Evolutionary conservation across 2,888 invertebrate genomes (phyloP).

Genomic region (Leucoptera coffeella): DNA sequence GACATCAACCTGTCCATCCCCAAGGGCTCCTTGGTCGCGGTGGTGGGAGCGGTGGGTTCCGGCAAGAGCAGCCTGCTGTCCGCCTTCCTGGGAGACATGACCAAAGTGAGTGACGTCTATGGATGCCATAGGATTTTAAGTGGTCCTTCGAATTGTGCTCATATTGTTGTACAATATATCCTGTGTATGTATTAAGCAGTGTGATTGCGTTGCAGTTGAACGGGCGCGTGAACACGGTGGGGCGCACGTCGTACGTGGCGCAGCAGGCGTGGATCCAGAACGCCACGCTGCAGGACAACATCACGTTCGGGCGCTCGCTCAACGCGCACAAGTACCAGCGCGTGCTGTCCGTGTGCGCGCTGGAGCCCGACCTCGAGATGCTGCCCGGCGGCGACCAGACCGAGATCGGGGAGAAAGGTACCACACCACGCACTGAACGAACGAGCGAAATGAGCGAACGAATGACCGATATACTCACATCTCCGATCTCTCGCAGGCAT

Average conservation of each 20-base stretch:
- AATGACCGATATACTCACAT: too few relatives aligned
- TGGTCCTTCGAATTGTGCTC: too few relatives aligned
- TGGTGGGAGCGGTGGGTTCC: slow-evolving; percentile 84
- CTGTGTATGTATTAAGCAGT: too few relatives aligned
- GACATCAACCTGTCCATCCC: slow-evolving; percentile 70
- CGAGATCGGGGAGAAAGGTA: slow-evolving; percentile 96
- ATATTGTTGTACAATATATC: too few relatives aligned
- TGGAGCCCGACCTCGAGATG: slow-evolving; percentile 87
- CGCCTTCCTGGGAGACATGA: slow-evolving; percentile 88
- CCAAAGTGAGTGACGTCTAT: slow-evolving; percentile 60
- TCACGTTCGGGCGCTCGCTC: slow-evolving; percentile 76
- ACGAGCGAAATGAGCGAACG: too few relatives aligned
- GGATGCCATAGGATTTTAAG: too few relatives aligned
- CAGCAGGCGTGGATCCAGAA: slow-evolving; percentile 99
- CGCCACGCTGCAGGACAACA: slow-evolving; percentile 86
- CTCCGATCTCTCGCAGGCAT: slow-evolving; percentile 55
- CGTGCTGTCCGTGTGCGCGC: slow-evolving; percentile 85
- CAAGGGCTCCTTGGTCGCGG: slow-evolving; percentile 66
- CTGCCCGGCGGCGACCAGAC: slow-evolving; percentile 94
- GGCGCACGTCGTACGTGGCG: slow-evolving; percentile 74
- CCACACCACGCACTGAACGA: too few relatives aligned
- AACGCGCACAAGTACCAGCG: slow-evolving; percentile 68
- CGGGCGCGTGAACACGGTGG: slow-evolving; percentile 69
- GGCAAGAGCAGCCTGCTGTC: slow-evolving; percentile 87
- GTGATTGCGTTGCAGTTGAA: too few relatives aligned